Base-by-base conservation (phyloP, 2,888 invertebrate species). In the Trichacis sp. region DNA sequence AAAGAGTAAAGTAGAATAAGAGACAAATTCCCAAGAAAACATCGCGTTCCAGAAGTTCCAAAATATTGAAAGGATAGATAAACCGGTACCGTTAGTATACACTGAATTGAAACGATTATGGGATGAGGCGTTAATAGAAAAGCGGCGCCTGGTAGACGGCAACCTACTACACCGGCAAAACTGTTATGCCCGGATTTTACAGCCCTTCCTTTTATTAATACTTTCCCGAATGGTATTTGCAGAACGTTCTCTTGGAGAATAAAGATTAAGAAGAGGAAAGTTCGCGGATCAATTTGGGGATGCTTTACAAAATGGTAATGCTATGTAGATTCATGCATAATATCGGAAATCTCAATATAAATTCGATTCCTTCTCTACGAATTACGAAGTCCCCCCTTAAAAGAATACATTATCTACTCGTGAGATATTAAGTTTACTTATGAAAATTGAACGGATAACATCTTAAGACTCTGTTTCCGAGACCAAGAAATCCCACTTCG, bases 301-400 rank as follows among this genome's bases (percentile, higher is more conserved):
- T 40, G 40, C 40, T 51, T 59, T 58, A 52, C 47, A 49, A 42
- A 53, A 67, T 67, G 60, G 51, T 60, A 67, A 64, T 67, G 57
- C 17, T 48, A 63, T 63, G 63, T 51, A 67, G 51, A 67, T 64
- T 60, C 14, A 5, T 20, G 51, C 60, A 54, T 60, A 60, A 67
- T 67, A 67, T 60, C 60, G 54, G 51, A 60, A 67, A 63, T 46
- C 54, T 51, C 42, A 38, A 50, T 33, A 64, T 54, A 51, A 58
- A 58, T 58, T 64, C 14, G 18, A 49, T 51, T 24, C 49, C 47
- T 19, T 17, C 38, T 38, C 36, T 49, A 6, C 20, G 54, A 54
- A 64, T 58, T 46, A 50, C 24, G 17, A 30, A 46, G 54, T 20
- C 47, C 11, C 2, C 24, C 24, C 38, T 18, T 59, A n/a, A 51